Evolutionary conservation across 1,140 invertebrate species (phyloP), one percentile per base, ranked within the genome.

Genomic region (Bombus huntii): DNA sequence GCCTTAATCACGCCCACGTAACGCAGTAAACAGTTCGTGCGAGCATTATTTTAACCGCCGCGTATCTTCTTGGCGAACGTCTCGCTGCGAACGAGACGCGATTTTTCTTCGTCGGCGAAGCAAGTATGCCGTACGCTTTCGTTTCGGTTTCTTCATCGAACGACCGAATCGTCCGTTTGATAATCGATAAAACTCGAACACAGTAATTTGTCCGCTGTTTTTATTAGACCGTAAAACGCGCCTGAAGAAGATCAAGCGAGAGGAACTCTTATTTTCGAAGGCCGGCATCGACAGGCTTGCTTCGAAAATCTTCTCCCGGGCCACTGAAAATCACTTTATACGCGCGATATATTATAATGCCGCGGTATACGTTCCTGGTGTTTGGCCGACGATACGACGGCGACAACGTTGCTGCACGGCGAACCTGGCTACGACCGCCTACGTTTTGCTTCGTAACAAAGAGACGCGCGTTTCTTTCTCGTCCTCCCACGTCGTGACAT

Each of bases 401-500:
- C 37, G 66, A 80, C 12, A 66, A 81, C n/a, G 13, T 22, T 15
- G 79, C 22, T n/a, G 57, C 28, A 68, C 34, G 44, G 47, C 73
- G 59, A 84, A 84, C 74, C 86, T 34, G 71, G 75, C 86, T 80
- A 85, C 59, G 83, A 18, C 71, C 87, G 86, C 87, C 86, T 88
- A 87, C 86, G 83, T 84, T 88, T 88, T 59, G 80, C 87, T 79
- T 75, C 85, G 87, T 83, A 87, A 89, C 87, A 90, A 89, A 90
- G 89, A 87, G 87, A 89, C 70, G 82, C 82, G 87, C 87, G 89
- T 88, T 90, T 90, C 87, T 90, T 89, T 87, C 70, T 70, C 82
- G 82, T 87, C 85, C 85, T 85, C 89, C 87, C 88, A 89, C 89
- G 89, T 80, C 37, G 84, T 37, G 65, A 79, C 73, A 83, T 85